A percentile compares a stretch with the other conserved stretches of the same genome.
phyloP scores from a whole-genome alignment of 2,888 invertebrate species.

The Ennomos quercinarius region DNA sequence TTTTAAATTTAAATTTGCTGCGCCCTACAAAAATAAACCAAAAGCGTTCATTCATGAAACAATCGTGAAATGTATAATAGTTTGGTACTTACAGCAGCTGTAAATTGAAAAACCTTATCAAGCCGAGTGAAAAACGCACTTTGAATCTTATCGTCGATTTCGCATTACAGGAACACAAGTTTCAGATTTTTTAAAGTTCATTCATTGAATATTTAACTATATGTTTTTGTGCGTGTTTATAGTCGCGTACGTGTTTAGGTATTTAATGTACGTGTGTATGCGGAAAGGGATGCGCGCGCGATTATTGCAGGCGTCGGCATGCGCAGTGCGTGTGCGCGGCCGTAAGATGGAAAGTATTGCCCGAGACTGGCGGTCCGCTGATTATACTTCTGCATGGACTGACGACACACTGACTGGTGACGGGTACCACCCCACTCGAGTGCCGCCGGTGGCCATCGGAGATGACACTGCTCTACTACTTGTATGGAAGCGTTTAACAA shows the following conservation, averaged over 20 bases:
- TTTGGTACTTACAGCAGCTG: slow-evolving; percentile 64
- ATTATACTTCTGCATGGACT: too few species aligned
- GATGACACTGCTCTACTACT: not conserved
- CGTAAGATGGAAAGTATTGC: slow-evolving; percentile 13
- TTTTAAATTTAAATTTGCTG: too few species aligned
- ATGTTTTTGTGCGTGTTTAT: slow-evolving; percentile 5
- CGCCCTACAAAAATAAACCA: too few species aligned
- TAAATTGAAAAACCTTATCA: slow-evolving; percentile 66
- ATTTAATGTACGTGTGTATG: slow-evolving; percentile 8
- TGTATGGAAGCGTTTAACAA: slow-evolving; percentile 1
- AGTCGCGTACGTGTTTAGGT: not conserved
- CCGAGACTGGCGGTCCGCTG: slow-evolving; percentile 14
- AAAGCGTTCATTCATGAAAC: not conserved
- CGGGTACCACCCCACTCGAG: slow-evolving; percentile 13
- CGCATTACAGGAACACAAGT: slow-evolving; percentile 40
- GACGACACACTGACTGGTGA: too few species aligned
- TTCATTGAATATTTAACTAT: slow-evolving; percentile 14
- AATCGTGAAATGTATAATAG: slow-evolving; percentile 30
- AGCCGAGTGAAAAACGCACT: slow-evolving; percentile 42
- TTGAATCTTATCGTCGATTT: slow-evolving; percentile 41
- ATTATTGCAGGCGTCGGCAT: not conserved
- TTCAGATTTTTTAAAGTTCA: slow-evolving; percentile 15
- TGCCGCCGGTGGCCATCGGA: not conserved
- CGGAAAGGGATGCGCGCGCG: slow-evolving; percentile 11
- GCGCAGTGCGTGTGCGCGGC: slow-evolving; percentile 13